Base-by-base conservation (phyloP, 2,797 vertebrate species). In the Falco peregrinus region DNA sequence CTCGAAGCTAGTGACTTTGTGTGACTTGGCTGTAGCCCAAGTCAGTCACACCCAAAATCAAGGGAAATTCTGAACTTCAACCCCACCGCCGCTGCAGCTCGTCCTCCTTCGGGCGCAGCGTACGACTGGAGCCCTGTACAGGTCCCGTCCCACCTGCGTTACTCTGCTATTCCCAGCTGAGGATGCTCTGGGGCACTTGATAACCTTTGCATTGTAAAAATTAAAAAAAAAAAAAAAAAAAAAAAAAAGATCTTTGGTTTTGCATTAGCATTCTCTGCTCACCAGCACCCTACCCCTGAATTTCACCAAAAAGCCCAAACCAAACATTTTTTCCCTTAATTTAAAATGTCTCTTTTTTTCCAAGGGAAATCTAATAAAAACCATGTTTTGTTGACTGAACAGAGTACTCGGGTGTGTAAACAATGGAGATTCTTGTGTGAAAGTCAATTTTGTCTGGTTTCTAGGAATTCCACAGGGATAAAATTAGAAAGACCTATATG, bases 381-480 rank as follows among this genome's bases (percentile, higher is more conserved):
- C 4, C 91, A 92, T 2, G 63, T 67, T 92, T 86, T 69, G 19
- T 79, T 93, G 90, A 77, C 73, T 37, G 77, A 61, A 22, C 68
- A 43, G 83, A 73, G 57, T 16, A 31, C 18, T 56, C 5, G 48
- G 35, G 53, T 78, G 83, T 65, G 63, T 91, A 96, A 95, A 96
- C 91, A 95, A 70, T 20, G 48, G 51, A 90, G 89, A 93, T 92
- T 95, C 81, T 89, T 96, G 78, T 68, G 79, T 89, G 89, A 92
- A 93, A 95, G 89, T 76, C 86, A 75, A 29, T 84, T 91, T 47
- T 35, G 45, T 28, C 73, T 59, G 69, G 86, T 59, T 90, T 96
- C 95, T 89, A 93, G 92, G 93, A 93, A 94, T 93, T 87, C 92
- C 92, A 80, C 61, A 3, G 53, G 80, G 89, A 77, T 83, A 84